Base-by-base conservation (phyloP, 2,113 vertebrate genomes). In the Pao palembangensis region DNA sequence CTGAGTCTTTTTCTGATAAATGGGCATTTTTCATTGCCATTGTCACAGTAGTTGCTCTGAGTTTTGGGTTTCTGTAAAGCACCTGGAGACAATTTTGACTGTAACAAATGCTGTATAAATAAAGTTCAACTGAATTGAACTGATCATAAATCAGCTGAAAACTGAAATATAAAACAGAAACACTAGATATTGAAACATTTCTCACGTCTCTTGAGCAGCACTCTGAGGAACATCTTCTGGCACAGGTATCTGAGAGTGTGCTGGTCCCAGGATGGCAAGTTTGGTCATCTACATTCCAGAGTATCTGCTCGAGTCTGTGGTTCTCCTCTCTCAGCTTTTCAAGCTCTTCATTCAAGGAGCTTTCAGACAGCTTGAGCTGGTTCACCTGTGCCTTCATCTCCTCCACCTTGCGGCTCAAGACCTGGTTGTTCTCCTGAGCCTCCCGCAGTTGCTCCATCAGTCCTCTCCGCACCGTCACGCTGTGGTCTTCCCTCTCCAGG, bases 311-410 rank as follows among this genome's bases (percentile, higher is more conserved):
- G 53, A 92, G 91, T 59, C 44, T 61, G 51, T 46, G 57, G 28
- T 91, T 94, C 69, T 92, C 90, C 56, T 83, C 55, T 6, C 82
- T 74, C 58, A 93, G 84, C 20, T 91, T 85, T 64, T 91, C 83
- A 20, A 90, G 15, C 66, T 87, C 91, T 46, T 88, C 83, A 69
- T 81, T 71, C 55, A 90, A 64, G 6, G 69, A 82, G 50, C 85
- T 75, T 70, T 93, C 87, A 6, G 90, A 88, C 60, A 91, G 69
- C 73, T 84, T 86, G 77, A 92, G 85, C 18, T 65, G 77, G 0
- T 58, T 82, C 18, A 90, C 4, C 52, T 59, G 60, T 58, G 64
- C 77, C 57, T 85, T 87, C 64, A 90, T 81, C 38, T 91, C 90
- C 77, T 93, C 90, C 68, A 93, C 64, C 76, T 83, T 89, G 70